Conservation (phyloP, 2,888 invertebrate genomes). For the Mongoloraphidia duomilia region DNA sequence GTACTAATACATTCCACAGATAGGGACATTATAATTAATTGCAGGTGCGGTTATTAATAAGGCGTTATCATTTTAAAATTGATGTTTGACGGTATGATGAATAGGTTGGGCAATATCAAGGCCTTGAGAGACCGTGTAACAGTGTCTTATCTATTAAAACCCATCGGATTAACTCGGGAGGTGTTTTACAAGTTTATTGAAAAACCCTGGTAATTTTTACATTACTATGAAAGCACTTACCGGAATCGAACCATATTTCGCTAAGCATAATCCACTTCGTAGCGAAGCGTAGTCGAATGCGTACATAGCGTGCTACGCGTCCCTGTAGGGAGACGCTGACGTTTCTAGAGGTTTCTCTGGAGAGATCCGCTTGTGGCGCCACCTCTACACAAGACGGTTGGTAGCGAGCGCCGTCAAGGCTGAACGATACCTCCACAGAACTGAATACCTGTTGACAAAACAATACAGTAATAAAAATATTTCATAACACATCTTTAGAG, state of each 20-base stretch:
- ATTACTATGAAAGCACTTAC: conserved; percentile 32
- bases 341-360: conserved; percentile 43
- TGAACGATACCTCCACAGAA: conserved; percentile 61
- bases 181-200: not conserved
- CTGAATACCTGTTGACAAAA: conserved; percentile 50
- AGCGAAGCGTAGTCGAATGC: conserved; percentile 59
- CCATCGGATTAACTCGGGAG: too few species aligned
- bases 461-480: not conserved
- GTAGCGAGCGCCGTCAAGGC: conserved; percentile 62
- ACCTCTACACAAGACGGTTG: conserved; percentile 49
- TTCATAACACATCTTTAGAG: too few species aligned
- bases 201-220: not conserved
- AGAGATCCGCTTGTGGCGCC: conserved; percentile 30
- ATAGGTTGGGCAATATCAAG: too few species aligned
- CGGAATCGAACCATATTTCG: conserved; percentile 72
- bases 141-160: too few species aligned
- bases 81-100: too few species aligned
- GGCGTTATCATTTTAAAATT: too few species aligned
- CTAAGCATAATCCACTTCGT: conserved; percentile 80
- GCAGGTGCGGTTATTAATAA: too few species aligned
- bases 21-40: too few species aligned
- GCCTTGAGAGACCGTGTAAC: too few species aligned
- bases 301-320: conserved; percentile 60
- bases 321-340: conserved; percentile 61
- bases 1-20: too few species aligned